Base-by-base conservation (phyloP, 2,888 invertebrate species). In the Netelia inedita region DNA sequence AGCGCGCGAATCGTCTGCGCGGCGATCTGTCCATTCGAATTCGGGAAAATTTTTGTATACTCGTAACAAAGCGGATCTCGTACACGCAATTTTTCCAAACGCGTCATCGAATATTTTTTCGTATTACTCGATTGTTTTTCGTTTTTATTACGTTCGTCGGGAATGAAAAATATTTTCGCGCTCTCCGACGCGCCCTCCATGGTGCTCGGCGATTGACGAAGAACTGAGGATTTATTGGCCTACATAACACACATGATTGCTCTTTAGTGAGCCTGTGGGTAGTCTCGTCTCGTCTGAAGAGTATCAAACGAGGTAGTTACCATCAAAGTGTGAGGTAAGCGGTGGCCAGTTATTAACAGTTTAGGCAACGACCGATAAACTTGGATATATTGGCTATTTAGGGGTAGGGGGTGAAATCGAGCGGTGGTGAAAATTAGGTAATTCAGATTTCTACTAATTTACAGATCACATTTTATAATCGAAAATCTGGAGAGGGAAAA, bases 211-310 rank as follows among this genome's bases (percentile, higher is more conserved):
- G 83, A 72, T 80, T 75, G 75, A 59, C 79, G 46, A 63, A 75
- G 65, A 75, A 83, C 83, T 83, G 79, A 83, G 75, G 72, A 79
- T 80, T 57, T 72, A 75, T 83, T 79, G 72, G 72, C 65, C 83
- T 66, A 75, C 75, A 83, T 74, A 69, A 57, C 65, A 71, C 53
- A 59, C 72, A 75, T 78, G 50, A 68, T 74, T 43, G 75, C 65
- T 66, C 65, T 79, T 71, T 65, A 53, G 61, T 59, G 71, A 46
- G 46, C 46, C 3, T 46, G 16, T 55, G 16, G 55, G n/a, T 19
- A 19, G 9, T 16, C 57, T 21, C 57, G 57, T 23, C 16, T 53
- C 50, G 63, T 55, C 63, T 41, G 75, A 6, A 21, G 61, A 61
- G 69, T 46, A 43, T 65, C 28, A 69, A 71, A 57, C 61, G 28